Evolutionary conservation across 1,140 invertebrate genomes (phyloP).

Genomic region (Monomorium pharaonis): DNA sequence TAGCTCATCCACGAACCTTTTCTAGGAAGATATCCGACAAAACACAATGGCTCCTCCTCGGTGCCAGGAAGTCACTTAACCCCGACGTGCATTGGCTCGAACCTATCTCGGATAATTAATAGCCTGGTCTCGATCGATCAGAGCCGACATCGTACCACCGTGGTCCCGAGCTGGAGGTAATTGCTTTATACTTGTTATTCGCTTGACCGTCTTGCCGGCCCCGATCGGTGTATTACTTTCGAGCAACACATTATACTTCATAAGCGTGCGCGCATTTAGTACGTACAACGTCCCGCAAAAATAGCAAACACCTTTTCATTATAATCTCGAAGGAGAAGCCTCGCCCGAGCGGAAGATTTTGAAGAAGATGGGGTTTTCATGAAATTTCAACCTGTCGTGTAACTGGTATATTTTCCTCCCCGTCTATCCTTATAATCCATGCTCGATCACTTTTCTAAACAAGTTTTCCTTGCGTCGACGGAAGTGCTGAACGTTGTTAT

Average conservation of each 20-base stretch:
- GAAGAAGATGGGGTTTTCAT: conserved; percentile 2
- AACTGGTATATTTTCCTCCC: conserved; percentile 20
- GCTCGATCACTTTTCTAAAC: conserved; percentile 49
- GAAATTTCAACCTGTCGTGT: conserved; percentile 28
- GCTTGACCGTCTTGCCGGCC: conserved; percentile 40
- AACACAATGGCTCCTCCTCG: conserved; percentile 71
- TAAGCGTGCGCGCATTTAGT: conserved; percentile 12
- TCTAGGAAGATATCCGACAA: conserved; percentile 61
- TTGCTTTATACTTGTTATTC: conserved; percentile 76
- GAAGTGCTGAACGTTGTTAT: conserved; percentile 19
- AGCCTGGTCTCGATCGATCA: conserved; percentile 74
- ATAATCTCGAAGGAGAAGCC: not conserved
- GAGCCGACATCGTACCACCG: conserved; percentile 59
- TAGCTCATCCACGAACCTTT: conserved; percentile 58
- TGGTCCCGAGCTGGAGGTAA: conserved; percentile 64
- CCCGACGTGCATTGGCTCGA: conserved; percentile 71
- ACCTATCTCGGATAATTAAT: conserved; percentile 78
- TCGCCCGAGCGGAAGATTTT: not conserved
- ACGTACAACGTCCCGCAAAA: conserved; percentile 10
- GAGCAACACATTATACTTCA: conserved; percentile 54
- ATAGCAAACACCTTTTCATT: conserved; percentile 12
- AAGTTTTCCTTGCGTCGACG: conserved; percentile 23
- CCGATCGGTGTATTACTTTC: conserved; percentile 35
- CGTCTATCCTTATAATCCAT: conserved; percentile 33
- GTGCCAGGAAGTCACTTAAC: conserved; percentile 73